Conservation (phyloP, 2,797 vertebrate species). For the Channa striata region DNA sequence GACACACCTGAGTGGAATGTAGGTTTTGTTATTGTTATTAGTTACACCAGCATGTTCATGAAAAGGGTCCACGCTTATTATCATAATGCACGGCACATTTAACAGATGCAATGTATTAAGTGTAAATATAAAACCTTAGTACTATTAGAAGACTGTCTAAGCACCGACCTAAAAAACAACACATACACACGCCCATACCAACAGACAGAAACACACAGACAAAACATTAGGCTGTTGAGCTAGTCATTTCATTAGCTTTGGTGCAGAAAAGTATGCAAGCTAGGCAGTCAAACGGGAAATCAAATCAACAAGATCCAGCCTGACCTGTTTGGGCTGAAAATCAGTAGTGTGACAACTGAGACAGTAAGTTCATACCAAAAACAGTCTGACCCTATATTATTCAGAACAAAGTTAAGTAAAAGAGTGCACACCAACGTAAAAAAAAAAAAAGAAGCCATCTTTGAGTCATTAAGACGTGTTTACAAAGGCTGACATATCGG, state of each 20-base stretch:
- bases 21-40: neutral
- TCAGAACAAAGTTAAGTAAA: too few relatives aligned
- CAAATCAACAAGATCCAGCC: slow-evolving; percentile 18
- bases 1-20: neutral
- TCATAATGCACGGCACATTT: neutral
- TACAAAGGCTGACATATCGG: neutral
- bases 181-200: neutral
- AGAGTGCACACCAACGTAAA: too few relatives aligned
- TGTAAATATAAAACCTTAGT: neutral
- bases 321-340: slow-evolving; percentile 4
- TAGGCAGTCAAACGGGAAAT: slow-evolving; percentile 7
- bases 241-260: slow-evolving; percentile 54
- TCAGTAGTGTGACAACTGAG: neutral
- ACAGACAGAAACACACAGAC: slow-evolving; percentile 8
- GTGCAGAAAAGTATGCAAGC: slow-evolving; percentile 32
- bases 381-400: neutral
- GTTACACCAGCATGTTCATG: neutral
- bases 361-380: neutral
- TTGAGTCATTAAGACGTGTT: neutral
- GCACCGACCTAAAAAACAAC: slow-evolving; percentile 17
- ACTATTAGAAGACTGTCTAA: slow-evolving; percentile 4
- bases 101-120: neutral
- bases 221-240: slow-evolving; percentile 17
- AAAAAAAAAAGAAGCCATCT: too few relatives aligned
- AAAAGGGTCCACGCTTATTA: neutral